These are phyloP conservation scores for Amblyteles armatorius DNA, from an alignment of 2,888 invertebrate genomes.

Conservation along the genomic window DNA sequence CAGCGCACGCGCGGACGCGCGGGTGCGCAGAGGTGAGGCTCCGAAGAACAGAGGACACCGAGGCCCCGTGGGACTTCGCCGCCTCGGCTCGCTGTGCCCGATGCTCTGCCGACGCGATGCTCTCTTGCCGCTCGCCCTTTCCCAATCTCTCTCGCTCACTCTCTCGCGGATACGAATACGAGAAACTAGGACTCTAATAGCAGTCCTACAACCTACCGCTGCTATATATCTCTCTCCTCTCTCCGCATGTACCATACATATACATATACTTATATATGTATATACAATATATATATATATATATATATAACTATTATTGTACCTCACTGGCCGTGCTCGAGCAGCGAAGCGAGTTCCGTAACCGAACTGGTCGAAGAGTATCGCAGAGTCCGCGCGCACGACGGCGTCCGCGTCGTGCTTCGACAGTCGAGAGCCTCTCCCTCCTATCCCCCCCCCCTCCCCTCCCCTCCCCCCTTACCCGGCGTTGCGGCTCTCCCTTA, in stretches of 20 bases:
- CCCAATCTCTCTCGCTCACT: constrained; percentile 64
- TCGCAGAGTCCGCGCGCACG: constrained; percentile 43
- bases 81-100: constrained; percentile 49
- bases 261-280: neutral
- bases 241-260: neutral
- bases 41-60: constrained; percentile 61
- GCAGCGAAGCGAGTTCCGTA: constrained; percentile 36
- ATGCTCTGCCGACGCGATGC: constrained; percentile 17
- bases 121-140: constrained; percentile 50
- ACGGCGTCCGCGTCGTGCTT: constrained; percentile 58
- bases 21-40: constrained; percentile 60
- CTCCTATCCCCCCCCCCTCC: constrained; percentile 18
- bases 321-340: neutral
- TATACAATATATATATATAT: neutral
- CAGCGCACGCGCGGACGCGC: constrained; percentile 32
- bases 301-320: constrained; percentile 4
- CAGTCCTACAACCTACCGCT: constrained; percentile 21
- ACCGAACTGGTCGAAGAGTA: constrained; percentile 39
- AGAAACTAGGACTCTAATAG: constrained; percentile 77
- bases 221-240: constrained; percentile 21
- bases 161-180: constrained; percentile 78
- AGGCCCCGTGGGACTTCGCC: constrained; percentile 78
- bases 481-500: constrained; percentile 28
- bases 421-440: constrained; percentile 36
- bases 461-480: constrained; percentile 27